Evolutionary conservation across 2,888 invertebrate species (phyloP), one percentile per base, ranked within the genome.

Genomic region (Physocephala rufipes): DNA sequence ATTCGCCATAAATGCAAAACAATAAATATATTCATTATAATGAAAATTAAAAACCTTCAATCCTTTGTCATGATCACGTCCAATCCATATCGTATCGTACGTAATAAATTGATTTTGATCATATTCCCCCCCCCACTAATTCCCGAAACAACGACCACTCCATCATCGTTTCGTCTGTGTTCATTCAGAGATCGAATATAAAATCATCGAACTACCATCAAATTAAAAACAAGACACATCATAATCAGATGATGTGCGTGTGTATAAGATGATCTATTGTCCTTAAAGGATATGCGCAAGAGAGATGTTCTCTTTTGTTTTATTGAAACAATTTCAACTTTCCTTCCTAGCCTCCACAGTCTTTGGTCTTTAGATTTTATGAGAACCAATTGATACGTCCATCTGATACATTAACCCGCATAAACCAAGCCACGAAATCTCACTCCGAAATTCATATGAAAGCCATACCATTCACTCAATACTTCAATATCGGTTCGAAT

Each of bases 21-120:
- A n/a, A n/a, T n/a, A 9, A 36, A 36, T 9, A 36, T 7, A 36
- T 36, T 36, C 9, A 9, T 4, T 9, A 36, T 36, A 36, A 36
- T 9, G 9, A 36, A 36, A 36, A 4, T 9, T 36, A 4, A 9
- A 36, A 36, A 28, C 58, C 28, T 49, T 15, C 13, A 16, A 65
- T 70, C 74, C 70, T 76, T 79, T 79, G 78, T 79, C 72, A 59
- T 61, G 73, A 75, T 74, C 78, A 79, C 78, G 78, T 77, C 71
- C 76, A 67, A 49, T 67, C 43, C 67, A 71, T 74, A 78, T 77
- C 75, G 76, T 77, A 36, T 36, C 36, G 36, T 36, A 36, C 9
- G 4, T 36, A 78, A 73, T 73, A 73, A 73, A 76, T 79, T 76
- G 76, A 79, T 79, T 28, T 76, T 74, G 62, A 70, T 67, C 49